Evolutionary conservation across 1,140 invertebrate genomes (phyloP).

Genomic region (Wiebesia pumilae): DNA sequence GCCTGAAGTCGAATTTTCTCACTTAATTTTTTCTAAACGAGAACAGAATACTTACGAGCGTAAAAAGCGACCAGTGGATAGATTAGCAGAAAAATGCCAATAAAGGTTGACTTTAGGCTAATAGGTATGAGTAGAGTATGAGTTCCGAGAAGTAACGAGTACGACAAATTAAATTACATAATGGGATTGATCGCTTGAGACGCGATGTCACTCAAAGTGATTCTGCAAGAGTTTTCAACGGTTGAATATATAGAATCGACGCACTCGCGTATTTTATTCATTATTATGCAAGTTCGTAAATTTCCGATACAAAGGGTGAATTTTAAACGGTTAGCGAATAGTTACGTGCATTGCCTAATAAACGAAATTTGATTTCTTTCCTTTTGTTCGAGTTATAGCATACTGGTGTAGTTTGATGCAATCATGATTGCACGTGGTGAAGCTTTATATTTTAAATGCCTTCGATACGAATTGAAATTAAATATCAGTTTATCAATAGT

Average conservation of each 20-base stretch:
- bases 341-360: too few relatives aligned
- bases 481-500: too few relatives aligned
- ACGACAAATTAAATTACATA: conserved; percentile 10
- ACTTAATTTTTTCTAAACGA: background rate
- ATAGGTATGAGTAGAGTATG: background rate
- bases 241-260: background rate
- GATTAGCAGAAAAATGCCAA: background rate
- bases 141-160: background rate
- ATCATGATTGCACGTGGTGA: too few relatives aligned
- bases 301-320: too few relatives aligned
- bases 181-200: background rate
- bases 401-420: too few relatives aligned
- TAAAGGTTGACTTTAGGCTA: background rate
- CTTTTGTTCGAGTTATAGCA: too few relatives aligned
- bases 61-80: background rate
- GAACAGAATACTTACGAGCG: background rate
- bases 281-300: background rate
- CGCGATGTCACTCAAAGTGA: background rate
- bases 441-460: too few relatives aligned
- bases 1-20: too few relatives aligned
- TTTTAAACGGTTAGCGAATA: too few relatives aligned
- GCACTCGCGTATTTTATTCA: too few relatives aligned
- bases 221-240: background rate
- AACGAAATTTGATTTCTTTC: too few relatives aligned
- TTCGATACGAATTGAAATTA: too few relatives aligned